These are phyloP conservation scores for Eulithis prunata DNA, from an alignment of 2,888 invertebrate genomes.

Conservation along the genomic window DNA sequence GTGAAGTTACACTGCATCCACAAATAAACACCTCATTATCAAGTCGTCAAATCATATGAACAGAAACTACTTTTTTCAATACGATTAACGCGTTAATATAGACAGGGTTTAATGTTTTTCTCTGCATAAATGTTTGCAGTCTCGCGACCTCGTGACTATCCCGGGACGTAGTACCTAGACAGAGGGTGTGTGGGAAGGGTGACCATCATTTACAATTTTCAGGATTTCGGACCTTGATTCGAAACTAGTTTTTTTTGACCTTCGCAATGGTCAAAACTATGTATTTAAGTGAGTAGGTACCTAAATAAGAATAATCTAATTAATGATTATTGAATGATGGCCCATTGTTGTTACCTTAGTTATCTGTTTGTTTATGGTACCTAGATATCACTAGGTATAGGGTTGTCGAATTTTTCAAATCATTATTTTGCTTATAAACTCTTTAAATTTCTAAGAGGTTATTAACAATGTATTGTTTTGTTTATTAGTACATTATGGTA, in stretches of 20 bases:
- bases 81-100: not conserved
- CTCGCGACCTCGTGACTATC: constrained; percentile 45
- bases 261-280: too few relatives aligned
- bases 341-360: too few relatives aligned
- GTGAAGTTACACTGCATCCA: constrained; percentile 13
- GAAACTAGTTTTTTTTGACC: not conserved
- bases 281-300: too few relatives aligned
- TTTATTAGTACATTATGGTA: too few relatives aligned
- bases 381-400: too few relatives aligned
- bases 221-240: not conserved
- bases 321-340: too few relatives aligned
- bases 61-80: not conserved
- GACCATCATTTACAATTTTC: constrained; percentile 35
- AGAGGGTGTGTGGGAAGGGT: constrained; percentile 49
- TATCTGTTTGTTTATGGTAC: too few relatives aligned
- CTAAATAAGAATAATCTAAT: too few relatives aligned
- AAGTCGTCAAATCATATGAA: not conserved
- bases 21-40: not conserved
- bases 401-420: too few relatives aligned
- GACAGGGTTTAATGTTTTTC: constrained; percentile 14
- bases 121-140: constrained; percentile 36
- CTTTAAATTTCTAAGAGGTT: too few relatives aligned
- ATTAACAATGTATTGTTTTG: too few relatives aligned
- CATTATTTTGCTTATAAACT: too few relatives aligned
- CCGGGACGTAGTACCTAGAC: constrained; percentile 43